Conservation (phyloP, 2,113 vertebrate species). For the Gasterosteus aculeatus region DNA sequence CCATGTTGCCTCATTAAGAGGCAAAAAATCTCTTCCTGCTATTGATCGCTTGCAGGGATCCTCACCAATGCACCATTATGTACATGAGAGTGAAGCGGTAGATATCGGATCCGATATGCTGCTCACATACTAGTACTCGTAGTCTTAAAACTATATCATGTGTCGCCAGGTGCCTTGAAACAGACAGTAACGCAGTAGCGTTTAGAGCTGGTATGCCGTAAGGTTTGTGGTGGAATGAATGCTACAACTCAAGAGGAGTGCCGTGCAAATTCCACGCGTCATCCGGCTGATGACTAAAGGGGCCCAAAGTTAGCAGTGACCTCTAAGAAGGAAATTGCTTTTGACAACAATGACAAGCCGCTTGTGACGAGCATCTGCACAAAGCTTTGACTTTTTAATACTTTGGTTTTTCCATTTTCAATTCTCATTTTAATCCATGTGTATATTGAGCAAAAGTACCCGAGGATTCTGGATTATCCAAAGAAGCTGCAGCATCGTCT, state of each 20-base stretch:
- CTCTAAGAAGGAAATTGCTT: neutral
- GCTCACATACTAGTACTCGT: neutral
- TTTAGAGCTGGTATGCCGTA: too few species aligned
- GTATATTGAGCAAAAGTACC: neutral
- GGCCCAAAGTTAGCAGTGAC: neutral
- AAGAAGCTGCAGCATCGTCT: slow-evolving; percentile 1
- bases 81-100: neutral
- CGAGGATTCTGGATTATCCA: slow-evolving; percentile 3
- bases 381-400: neutral
- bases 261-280: too few species aligned
- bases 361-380: neutral
- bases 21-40: slow-evolving; percentile 9
- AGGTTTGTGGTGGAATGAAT: too few species aligned
- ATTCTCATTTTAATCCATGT: neutral
- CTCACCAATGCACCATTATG: slow-evolving; percentile 17
- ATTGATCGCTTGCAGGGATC: slow-evolving; percentile 24
- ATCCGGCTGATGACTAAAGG: too few species aligned
- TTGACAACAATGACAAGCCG: neutral
- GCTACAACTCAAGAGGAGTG: too few species aligned
- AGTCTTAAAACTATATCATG: too few species aligned
- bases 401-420: neutral
- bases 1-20: slow-evolving; percentile 55
- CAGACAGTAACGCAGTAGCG: too few species aligned
- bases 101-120: neutral
- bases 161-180: too few species aligned